Evolutionary conservation across 92 coral and sea anemone species (phyloP).

Genomic region (Meandrina meandrites): DNA sequence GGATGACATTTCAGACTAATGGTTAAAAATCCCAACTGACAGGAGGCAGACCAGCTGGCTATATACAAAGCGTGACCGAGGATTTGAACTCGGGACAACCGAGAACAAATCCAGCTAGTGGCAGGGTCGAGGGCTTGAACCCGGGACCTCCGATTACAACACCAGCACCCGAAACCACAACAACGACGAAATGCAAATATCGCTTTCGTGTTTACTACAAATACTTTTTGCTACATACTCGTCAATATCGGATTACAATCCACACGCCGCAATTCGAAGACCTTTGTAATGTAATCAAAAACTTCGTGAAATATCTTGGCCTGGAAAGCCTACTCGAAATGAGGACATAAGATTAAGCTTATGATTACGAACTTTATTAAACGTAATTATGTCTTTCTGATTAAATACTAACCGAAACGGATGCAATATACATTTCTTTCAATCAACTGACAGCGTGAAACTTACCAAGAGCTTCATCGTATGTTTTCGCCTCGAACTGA

Average conservation of each 20-base stretch:
- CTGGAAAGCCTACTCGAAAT: background rate
- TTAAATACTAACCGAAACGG: background rate
- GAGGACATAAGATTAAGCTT: background rate
- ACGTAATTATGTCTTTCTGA: background rate
- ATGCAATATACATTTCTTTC: background rate
- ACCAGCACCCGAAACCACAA: too few species aligned
- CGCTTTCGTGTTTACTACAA: background rate
- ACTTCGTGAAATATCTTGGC: background rate
- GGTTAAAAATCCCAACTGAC: too few species aligned
- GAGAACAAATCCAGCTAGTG: too few species aligned
- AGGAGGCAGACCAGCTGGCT: too few species aligned
- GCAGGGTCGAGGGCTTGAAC: too few species aligned
- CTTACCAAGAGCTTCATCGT: constrained; percentile 76
- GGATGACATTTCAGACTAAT: too few species aligned
- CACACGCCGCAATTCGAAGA: background rate
- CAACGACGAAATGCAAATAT: background rate
- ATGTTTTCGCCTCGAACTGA: constrained; percentile 62
- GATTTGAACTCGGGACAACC: too few species aligned
- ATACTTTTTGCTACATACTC: too few species aligned
- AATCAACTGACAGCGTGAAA: background rate
- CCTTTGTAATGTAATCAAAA: too few species aligned
- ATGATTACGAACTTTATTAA: too few species aligned
- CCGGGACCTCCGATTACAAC: too few species aligned
- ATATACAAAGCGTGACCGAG: too few species aligned
- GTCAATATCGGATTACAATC: background rate